Conservation (phyloP, 2,113 vertebrate species). For the Solea senegalensis region DNA sequence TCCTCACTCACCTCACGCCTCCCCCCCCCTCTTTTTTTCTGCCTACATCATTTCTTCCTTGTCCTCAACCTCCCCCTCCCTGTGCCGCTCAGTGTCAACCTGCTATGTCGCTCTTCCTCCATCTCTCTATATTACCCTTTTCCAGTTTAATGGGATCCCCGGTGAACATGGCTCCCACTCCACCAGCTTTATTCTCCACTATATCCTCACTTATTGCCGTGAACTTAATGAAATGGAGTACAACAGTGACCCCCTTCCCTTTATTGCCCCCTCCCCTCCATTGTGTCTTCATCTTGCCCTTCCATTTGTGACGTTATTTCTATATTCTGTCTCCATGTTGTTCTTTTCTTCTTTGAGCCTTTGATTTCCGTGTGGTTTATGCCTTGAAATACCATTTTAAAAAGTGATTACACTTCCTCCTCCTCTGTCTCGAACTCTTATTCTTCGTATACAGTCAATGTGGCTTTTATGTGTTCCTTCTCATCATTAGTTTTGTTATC, state of each 20-base stretch:
- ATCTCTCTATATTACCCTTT: constrained; percentile 49
- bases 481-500: constrained; percentile 30
- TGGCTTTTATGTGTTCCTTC: constrained; percentile 33
- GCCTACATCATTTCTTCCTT: constrained; percentile 19
- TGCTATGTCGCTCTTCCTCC: constrained; percentile 35
- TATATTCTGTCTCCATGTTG: constrained; percentile 13
- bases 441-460: constrained; percentile 21
- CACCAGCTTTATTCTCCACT: constrained; percentile 36
- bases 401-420: not conserved
- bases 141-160: constrained; percentile 69
- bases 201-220: constrained; percentile 53
- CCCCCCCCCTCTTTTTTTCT: constrained; percentile 20
- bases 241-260: constrained; percentile 37
- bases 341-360: constrained; percentile 20
- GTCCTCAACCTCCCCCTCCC: constrained; percentile 28
- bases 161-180: constrained; percentile 55
- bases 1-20: constrained; percentile 1
- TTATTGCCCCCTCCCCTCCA: not conserved
- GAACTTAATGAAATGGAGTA: constrained; percentile 70
- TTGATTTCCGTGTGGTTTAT: constrained; percentile 5
- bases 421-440: constrained; percentile 9
- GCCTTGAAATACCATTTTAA: constrained; percentile 1
- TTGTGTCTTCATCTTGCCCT: not conserved
- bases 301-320: not conserved
- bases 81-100: constrained; percentile 37